Conservation (phyloP, 2,888 invertebrate species). For the Capitulum mitella region DNA sequence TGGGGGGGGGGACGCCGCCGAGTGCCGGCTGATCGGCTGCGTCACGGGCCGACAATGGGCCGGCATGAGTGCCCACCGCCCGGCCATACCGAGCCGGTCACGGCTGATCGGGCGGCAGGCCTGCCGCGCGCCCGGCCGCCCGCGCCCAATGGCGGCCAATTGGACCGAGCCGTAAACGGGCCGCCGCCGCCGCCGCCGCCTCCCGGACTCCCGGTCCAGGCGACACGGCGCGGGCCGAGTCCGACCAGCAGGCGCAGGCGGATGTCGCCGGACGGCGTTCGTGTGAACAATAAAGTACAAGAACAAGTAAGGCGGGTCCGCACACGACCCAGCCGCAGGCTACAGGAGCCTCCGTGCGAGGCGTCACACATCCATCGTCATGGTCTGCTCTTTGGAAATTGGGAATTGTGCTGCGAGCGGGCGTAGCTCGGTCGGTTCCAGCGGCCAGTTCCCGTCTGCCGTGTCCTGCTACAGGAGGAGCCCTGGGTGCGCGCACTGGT, state of each 20-base stretch:
- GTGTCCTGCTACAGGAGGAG: too few relatives aligned
- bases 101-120: neutral
- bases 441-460: too few relatives aligned
- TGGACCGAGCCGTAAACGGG: neutral
- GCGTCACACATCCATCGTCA: too few relatives aligned
- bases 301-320: too few relatives aligned
- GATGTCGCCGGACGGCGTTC: neutral
- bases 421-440: too few relatives aligned
- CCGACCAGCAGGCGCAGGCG: neutral
- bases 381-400: too few relatives aligned
- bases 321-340: too few relatives aligned
- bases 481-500: too few relatives aligned
- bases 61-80: neutral
- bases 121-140: neutral
- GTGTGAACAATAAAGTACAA: too few relatives aligned
- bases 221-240: neutral
- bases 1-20: neutral
- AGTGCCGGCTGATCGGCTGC: neutral
- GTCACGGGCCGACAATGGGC: slow-evolving; percentile 7
- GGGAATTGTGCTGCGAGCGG: too few relatives aligned
- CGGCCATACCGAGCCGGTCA: neutral
- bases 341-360: too few relatives aligned
- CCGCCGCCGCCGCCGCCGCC: neutral
- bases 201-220: too few relatives aligned
- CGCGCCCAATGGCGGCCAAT: slow-evolving; percentile 10